A percentile compares a stretch with the other conserved stretches of the same genome.
phyloP scores from a whole-genome alignment of 1,140 invertebrate genomes.

The Panagrolaimus sp. region DNA sequence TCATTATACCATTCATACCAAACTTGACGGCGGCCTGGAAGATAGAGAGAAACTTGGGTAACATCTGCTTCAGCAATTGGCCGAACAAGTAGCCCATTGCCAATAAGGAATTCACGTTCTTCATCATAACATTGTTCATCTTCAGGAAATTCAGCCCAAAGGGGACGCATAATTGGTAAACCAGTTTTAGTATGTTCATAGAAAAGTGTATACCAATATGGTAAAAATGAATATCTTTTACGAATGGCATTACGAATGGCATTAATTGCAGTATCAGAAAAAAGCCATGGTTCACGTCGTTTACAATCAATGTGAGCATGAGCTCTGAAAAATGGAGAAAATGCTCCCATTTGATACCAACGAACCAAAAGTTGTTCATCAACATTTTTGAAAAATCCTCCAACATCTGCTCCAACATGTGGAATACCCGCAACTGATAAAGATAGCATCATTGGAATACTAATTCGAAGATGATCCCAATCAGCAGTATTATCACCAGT shows the following conservation, averaged over 20 bases:
- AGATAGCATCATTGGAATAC: slow-evolving; percentile 88
- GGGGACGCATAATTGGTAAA: slow-evolving; percentile 77
- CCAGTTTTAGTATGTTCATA: slow-evolving; percentile 74
- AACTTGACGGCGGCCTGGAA: slow-evolving; percentile 69
- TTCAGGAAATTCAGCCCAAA: slow-evolving; percentile 80
- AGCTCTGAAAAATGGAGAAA: slow-evolving; percentile 71
- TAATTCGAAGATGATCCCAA: slow-evolving; percentile 80
- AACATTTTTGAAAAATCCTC: slow-evolving; percentile 95
- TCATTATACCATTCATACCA: slow-evolving; percentile 89
- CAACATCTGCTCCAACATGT: slow-evolving; percentile 93
- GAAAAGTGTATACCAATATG: slow-evolving; percentile 92
- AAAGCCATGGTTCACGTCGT: slow-evolving; percentile 90
- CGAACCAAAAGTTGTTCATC: slow-evolving; percentile 79
- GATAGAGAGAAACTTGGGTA: slow-evolving; percentile 73
- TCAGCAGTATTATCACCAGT: slow-evolving; percentile 94
- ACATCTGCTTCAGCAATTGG: slow-evolving; percentile 76
- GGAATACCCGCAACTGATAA: slow-evolving; percentile 81
- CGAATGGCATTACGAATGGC: slow-evolving; percentile 75
- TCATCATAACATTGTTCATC: slow-evolving; percentile 64
- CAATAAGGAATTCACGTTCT: slow-evolving; percentile 59
- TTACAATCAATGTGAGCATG: slow-evolving; percentile 88
- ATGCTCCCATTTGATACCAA: slow-evolving; percentile 87
- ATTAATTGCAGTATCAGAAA: slow-evolving; percentile 70
- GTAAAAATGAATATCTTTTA: slow-evolving; percentile 77
- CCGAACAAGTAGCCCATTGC: slow-evolving; percentile 73